Evolutionary conservation across 2,797 vertebrate species (phyloP), one percentile per base, ranked within the genome.

Genomic region (Coregonus suidteri): DNA sequence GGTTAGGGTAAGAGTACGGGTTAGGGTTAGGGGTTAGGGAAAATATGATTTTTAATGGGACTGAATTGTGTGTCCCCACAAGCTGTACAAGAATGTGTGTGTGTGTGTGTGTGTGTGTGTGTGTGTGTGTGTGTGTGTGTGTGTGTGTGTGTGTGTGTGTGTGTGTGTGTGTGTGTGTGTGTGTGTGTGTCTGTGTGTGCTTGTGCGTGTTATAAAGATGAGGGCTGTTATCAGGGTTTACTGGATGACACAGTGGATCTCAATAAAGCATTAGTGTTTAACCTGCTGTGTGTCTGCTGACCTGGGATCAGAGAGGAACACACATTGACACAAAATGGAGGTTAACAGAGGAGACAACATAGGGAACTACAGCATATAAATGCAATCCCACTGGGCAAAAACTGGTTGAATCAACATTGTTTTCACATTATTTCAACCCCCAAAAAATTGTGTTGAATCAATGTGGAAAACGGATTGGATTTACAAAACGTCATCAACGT

Each of bases 261-360:
- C 68, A 79, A 76, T 73, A 85, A 85, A 73, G 79, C 75, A 75
- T 85, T 82, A 81, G 31, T 71, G 67, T 79, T 84, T 84, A 79
- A 79, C 35, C 71, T 34, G 1, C 13, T 37, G 16, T 52, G 14
- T 84, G 66, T 73, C 80, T 53, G 15, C 67, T 31, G 56, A 65
- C 18, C 62, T 73, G 11, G 16, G 14, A 51, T 73, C 59, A 18
- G 4, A 25, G 18, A 16, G 6, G 3, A 65, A 25, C 73, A 47
- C 65, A 65, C 41, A 11, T 9, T 47, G 35, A 74, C 30, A 59
- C 53, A 37, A 18, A 15, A 37, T n/a, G 18, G 31, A n/a, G 67
- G 34, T 68, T 37, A 37, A 18, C 47, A 41, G 34, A 4, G 16
- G 31, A 34, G 31, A 68, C 14, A 68, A 14, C 41, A 47, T 47